Evolutionary conservation across 2,113 vertebrate species (phyloP).

Genomic region (Aegypius monachus): DNA sequence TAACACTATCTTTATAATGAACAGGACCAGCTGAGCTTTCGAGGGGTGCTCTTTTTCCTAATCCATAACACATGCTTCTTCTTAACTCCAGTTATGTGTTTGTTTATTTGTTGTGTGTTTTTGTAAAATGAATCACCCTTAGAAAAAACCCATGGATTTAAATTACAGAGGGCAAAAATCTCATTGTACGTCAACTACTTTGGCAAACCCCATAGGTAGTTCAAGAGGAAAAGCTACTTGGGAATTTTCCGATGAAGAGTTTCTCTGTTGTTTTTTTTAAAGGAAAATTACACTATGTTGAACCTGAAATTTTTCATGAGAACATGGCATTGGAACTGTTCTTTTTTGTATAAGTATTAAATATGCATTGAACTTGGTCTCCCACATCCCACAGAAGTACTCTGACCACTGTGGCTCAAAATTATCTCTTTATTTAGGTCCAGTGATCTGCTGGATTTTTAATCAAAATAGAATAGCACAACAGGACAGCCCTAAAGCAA

Average conservation of each 20-base stretch:
- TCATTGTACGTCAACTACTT: conserved; percentile 22
- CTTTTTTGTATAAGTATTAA: not conserved
- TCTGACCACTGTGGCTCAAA: not conserved
- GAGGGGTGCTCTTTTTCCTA: conserved; percentile 50
- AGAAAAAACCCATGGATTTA: conserved; percentile 9
- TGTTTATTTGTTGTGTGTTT: conserved; percentile 66
- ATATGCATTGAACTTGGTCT: not conserved
- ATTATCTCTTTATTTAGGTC: not conserved
- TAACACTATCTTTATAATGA: not conserved
- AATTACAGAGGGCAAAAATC: conserved; percentile 42
- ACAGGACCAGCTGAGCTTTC: conserved; percentile 47
- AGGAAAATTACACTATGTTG: not conserved
- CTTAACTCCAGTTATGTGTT: conserved; percentile 42
- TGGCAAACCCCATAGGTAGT: conserved; percentile 27
- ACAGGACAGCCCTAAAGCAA: not conserved
- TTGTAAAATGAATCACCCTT: conserved; percentile 59
- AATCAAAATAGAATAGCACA: not conserved
- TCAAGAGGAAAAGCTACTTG: conserved; percentile 22
- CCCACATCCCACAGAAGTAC: not conserved
- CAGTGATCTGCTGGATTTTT: not conserved
- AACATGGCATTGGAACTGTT: not conserved
- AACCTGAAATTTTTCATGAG: not conserved
- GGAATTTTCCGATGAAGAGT: not conserved
- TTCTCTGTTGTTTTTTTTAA: not conserved
- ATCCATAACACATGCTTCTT: conserved; percentile 58